Evolutionary conservation across 2,888 invertebrate genomes (phyloP).

Genomic region (Noctua comes): DNA sequence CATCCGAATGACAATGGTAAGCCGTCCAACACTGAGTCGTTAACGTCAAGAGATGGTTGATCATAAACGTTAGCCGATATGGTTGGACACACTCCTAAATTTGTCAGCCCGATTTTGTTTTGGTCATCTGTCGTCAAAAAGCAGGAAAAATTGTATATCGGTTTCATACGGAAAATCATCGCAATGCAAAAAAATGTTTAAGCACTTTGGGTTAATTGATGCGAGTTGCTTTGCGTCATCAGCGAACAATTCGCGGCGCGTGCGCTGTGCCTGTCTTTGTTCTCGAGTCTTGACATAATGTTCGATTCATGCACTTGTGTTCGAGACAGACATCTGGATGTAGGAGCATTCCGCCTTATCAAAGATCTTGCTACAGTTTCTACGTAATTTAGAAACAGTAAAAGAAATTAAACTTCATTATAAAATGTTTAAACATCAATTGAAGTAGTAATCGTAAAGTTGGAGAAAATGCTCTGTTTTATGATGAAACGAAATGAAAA

Average conservation of each 20-base stretch:
- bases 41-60: conserved; percentile 4
- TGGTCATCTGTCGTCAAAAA: conserved; percentile 10
- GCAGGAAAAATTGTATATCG: conserved; percentile 18
- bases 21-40: not conserved
- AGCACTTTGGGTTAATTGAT: conserved; percentile 57
- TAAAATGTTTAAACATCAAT: conserved; percentile 40
- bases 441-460: conserved; percentile 48
- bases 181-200: conserved; percentile 51
- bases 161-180: conserved; percentile 18
- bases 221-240: conserved; percentile 63
- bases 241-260: conserved; percentile 48
- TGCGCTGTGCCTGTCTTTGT: conserved; percentile 62
- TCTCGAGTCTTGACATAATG: conserved; percentile 58
- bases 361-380: not conserved
- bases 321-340: conserved; percentile 42
- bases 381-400: conserved; percentile 20
- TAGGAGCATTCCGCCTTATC: not conserved
- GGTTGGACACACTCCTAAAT: not conserved
- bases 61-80: conserved; percentile 9
- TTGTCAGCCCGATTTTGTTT: not conserved
- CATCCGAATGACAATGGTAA: conserved; percentile 31
- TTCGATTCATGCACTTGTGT: conserved; percentile 37
- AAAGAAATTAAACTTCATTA: conserved; percentile 6
- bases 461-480: conserved; percentile 16
- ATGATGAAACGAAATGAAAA: conserved; percentile 33